phyloP scores from a whole-genome alignment of 2,113 vertebrate genomes.

The Tachysurus vachellii region DNA sequence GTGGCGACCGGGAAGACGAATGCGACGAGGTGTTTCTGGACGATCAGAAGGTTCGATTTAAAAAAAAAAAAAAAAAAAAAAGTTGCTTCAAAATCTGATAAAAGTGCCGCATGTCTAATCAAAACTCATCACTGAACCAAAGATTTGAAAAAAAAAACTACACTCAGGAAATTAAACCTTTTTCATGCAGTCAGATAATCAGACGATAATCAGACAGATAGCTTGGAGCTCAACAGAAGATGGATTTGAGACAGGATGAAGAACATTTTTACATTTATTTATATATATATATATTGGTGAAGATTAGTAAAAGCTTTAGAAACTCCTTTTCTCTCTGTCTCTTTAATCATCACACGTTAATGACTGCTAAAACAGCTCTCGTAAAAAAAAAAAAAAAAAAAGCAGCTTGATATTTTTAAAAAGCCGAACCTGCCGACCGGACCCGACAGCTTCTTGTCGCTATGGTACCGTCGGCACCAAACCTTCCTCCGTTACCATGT shows the following conservation, averaged over 20 bases:
- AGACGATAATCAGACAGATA: no score
- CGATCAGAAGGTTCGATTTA: constrained; percentile 29
- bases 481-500: not conserved
- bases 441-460: not conserved
- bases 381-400: not conserved
- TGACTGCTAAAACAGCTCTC: not conserved
- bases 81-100: not conserved
- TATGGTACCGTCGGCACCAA: not conserved
- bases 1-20: not conserved
- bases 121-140: not conserved
- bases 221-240: no score
- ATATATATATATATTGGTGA: no score
- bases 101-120: not conserved
- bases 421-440: not conserved
- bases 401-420: not conserved
- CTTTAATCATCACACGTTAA: not conserved
- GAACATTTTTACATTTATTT: no score
- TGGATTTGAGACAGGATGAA: no score
- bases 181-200: no score
- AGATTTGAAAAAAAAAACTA: no score
- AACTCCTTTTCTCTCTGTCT: no score
- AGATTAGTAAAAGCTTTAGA: no score
- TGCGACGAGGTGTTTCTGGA: constrained; percentile 39
- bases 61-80: not conserved
- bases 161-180: no score